Base-by-base conservation (phyloP, 2,888 invertebrate species). In the Lypha dubia region DNA sequence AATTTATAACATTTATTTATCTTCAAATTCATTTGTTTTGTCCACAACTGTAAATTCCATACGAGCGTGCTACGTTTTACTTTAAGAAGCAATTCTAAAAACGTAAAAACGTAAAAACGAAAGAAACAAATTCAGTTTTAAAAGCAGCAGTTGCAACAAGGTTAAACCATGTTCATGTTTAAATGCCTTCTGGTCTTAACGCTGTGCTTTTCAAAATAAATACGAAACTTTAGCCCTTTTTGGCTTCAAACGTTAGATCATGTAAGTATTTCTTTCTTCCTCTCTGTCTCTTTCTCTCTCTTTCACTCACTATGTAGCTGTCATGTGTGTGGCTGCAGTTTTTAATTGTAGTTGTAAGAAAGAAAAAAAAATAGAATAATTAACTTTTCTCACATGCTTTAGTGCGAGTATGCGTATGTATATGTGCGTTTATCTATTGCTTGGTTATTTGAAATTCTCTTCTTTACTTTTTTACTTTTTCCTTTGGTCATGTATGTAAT, bases 401-500 rank as follows among this genome's bases (percentile, higher is more conserved):
- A 11, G 13, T 44, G 5, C 56, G 32, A 35, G 56, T 24, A 49
- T 65, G 75, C 32, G 56, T n/a, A n/a, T n/a, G n/a, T n/a, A n/a
- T n/a, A n/a, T n/a, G n/a, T n/a, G n/a, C n/a, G n/a, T n/a, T n/a
- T n/a, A n/a, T 65, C 15, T 62, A 15, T 67, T 46, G 46, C 65
- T 76, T 28, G 11, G 38, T 68, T 56, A 46, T 79, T 70, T n/a
- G 11, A 46, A 56, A 38, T 44, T 63, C 15, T 22, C 35, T 46
- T 53, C 28, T 60, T 13, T 35, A 15, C 49, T 8, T 46, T 24
- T 44, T 3, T 24, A 63, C 41, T 17, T 17, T 65, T 79, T 49
- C 77, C 88, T 86, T 88, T 88, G 89, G 89, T 88, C 90, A 89
- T 89, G 90, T 88, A 87, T 87, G 89, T 89, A 90, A 89, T 89